phyloP scores from a whole-genome alignment of 2,797 vertebrate genomes.

The Coracias cyanogaster region DNA sequence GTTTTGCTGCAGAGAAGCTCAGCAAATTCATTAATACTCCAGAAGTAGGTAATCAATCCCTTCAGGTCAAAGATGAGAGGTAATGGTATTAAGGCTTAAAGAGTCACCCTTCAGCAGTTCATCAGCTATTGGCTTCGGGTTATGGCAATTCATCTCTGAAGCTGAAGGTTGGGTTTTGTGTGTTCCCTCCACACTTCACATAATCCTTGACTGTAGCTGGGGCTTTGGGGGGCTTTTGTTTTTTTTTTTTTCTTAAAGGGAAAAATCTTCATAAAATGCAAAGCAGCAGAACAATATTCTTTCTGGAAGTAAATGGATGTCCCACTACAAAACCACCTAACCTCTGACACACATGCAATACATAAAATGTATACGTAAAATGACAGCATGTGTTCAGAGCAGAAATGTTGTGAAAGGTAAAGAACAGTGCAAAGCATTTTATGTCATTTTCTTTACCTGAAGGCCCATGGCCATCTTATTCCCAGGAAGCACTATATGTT shows the following conservation, averaged over 20 bases:
- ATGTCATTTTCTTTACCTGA: neutral
- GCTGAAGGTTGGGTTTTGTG: neutral
- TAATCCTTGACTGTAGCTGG: neutral
- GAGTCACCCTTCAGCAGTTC: slow-evolving; percentile 9
- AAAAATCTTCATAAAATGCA: slow-evolving; percentile 13
- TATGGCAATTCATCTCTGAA: neutral
- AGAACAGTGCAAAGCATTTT: neutral
- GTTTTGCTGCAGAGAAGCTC: slow-evolving; percentile 44
- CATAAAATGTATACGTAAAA: neutral
- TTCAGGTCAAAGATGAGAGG: slow-evolving; percentile 60
- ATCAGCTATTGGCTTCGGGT: slow-evolving; percentile 23
- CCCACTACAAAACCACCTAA: neutral
- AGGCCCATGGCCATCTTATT: neutral
- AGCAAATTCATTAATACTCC: slow-evolving; percentile 40
- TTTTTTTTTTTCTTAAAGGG: neutral
- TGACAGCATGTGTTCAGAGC: accelerated
- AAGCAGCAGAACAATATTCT: neutral
- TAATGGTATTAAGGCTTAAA: slow-evolving; percentile 26
- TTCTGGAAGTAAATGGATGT: neutral
- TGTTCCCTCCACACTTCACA: neutral
- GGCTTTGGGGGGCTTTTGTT: neutral
- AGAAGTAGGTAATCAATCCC: slow-evolving; percentile 45
- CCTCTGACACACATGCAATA: neutral
- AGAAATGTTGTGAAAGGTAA: neutral
- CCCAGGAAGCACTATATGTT: neutral